Evolutionary conservation across 1,140 invertebrate species (phyloP).

Genomic region (Marisa cornuarietis): DNA sequence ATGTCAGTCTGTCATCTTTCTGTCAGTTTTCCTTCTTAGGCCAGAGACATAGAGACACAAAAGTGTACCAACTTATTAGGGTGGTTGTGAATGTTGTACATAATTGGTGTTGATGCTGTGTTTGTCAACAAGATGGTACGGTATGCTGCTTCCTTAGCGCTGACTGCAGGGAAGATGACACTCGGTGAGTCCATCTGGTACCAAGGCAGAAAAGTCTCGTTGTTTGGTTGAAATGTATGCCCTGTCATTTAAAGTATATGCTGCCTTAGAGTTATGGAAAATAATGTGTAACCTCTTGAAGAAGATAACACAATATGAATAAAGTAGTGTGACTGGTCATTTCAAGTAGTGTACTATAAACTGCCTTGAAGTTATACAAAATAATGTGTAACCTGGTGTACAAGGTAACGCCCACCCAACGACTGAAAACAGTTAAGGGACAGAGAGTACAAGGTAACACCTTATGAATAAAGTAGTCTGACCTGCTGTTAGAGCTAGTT

Average conservation of each 20-base stretch:
- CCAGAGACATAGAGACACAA: neutral
- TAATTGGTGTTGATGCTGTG: constrained; percentile 57
- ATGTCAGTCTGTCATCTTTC: neutral
- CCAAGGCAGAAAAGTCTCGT: constrained; percentile 62
- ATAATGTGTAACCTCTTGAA: too few species aligned
- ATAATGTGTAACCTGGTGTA: too few species aligned
- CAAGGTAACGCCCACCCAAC: too few species aligned
- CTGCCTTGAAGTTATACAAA: too few species aligned
- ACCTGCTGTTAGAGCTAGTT: too few species aligned
- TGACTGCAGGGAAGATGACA: constrained; percentile 62
- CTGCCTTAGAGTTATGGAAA: too few species aligned
- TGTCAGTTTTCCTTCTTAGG: neutral
- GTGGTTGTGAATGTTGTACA: constrained; percentile 58
- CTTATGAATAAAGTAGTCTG: too few species aligned
- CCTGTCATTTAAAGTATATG: constrained; percentile 32
- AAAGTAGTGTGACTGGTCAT: too few species aligned
- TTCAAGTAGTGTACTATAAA: too few species aligned
- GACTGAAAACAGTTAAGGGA: too few species aligned
- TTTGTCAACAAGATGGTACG: constrained; percentile 59
- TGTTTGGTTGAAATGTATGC: constrained; percentile 63
- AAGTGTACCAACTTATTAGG: constrained; percentile 38
- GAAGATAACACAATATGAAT: too few species aligned
- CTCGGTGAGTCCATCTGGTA: constrained; percentile 42
- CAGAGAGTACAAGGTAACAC: too few species aligned
- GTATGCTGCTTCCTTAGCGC: constrained; percentile 57